phyloP scores from a whole-genome alignment of 1,140 invertebrate genomes.

The Plutomurus gul region DNA sequence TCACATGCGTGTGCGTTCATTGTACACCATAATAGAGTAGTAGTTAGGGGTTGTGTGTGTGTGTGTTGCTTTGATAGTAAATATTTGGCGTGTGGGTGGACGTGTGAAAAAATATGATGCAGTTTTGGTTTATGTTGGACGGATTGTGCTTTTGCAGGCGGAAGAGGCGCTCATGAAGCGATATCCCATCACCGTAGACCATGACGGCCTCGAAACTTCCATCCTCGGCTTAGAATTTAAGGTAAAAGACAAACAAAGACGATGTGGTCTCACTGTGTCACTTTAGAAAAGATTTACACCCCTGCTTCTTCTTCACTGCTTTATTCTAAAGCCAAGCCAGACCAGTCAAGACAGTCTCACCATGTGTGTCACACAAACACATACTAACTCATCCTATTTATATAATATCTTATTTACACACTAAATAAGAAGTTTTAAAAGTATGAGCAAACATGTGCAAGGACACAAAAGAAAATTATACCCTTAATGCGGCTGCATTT shows the following conservation, averaged over 20 bases:
- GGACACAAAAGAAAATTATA: too few species aligned
- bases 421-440: too few species aligned
- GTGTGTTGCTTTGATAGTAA: not conserved
- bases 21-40: too few species aligned
- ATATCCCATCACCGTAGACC: slow-evolving; percentile 61
- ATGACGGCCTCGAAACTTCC: slow-evolving; percentile 72
- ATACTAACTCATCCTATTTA: not conserved
- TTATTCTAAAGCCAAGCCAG: not conserved
- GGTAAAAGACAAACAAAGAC: slow-evolving; percentile 55
- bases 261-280: slow-evolving; percentile 14
- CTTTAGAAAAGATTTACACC: slow-evolving; percentile 5
- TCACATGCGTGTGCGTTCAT: too few species aligned
- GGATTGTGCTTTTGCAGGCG: slow-evolving; percentile 57
- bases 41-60: not conserved
- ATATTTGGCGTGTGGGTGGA: not conserved
- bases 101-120: not conserved
- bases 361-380: not conserved
- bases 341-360: too few species aligned
- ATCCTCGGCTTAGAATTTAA: slow-evolving; percentile 71
- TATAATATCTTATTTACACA: not conserved
- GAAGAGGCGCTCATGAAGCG: slow-evolving; percentile 63
- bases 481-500: too few species aligned
- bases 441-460: too few species aligned
- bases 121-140: slow-evolving; percentile 1
- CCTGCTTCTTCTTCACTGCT: not conserved